Conservation (phyloP, 2,888 invertebrate species). For the Drosophila flavopinicola region DNA sequence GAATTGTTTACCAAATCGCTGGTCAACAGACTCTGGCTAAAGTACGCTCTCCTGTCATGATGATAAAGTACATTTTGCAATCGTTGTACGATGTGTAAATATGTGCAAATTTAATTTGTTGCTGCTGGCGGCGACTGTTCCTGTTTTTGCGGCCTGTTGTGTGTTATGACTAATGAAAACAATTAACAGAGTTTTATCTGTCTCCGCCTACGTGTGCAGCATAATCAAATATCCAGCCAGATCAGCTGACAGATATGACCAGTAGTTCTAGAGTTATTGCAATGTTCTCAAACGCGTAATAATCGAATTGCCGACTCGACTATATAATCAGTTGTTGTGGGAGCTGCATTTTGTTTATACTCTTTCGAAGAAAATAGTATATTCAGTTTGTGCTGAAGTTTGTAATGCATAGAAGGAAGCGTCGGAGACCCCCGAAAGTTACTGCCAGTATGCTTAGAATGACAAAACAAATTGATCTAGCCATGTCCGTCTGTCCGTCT, state of each 20-base stretch:
- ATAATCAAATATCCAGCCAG: constrained; percentile 33
- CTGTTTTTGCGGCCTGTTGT: constrained; percentile 16
- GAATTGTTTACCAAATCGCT: constrained; percentile 21
- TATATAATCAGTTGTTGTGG: constrained; percentile 26
- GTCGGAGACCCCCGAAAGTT: no score
- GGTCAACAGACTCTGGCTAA: constrained; percentile 20
- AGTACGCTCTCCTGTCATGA: constrained; percentile 25
- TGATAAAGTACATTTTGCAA: constrained; percentile 36
- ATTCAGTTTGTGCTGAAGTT: no score
- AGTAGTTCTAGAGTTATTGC: constrained; percentile 34
- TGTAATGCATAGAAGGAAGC: no score
- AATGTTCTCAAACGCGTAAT: constrained; percentile 28
- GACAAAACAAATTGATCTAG: no score
- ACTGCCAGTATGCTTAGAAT: no score
- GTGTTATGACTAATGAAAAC: constrained; percentile 66
- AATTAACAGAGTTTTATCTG: constrained; percentile 69
- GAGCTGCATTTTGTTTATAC: constrained; percentile 5
- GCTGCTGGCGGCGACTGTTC: constrained; percentile 16
- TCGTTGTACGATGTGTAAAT: constrained; percentile 34
- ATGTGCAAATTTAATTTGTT: constrained; percentile 32
- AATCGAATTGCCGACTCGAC: constrained; percentile 12
- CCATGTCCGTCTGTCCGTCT: no score
- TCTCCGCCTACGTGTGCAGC: constrained; percentile 58
- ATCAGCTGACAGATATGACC: constrained; percentile 45
- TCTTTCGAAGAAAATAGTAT: no score